Evolutionary conservation across 2,113 vertebrate species (phyloP).

Genomic region (Tachycineta bicolor): DNA sequence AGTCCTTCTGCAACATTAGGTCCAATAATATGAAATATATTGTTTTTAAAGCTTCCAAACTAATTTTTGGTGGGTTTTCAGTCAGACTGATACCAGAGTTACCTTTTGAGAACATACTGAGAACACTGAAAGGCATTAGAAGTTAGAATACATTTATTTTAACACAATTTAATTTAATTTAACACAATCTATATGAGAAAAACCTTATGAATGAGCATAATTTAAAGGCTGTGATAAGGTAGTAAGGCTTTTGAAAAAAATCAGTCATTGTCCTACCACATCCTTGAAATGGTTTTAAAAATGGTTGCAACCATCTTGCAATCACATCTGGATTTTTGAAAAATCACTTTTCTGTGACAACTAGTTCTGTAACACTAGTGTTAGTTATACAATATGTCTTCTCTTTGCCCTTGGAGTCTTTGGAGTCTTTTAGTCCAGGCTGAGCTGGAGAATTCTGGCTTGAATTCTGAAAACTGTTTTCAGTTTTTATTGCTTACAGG

Average conservation of each 20-base stretch:
- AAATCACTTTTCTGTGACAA: not conserved
- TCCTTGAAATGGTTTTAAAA: not conserved
- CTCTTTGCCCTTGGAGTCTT: not conserved
- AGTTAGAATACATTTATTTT: not conserved
- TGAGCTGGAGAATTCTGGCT: not conserved
- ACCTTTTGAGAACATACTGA: not conserved
- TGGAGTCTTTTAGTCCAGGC: not conserved
- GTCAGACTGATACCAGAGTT: rapidly evolving
- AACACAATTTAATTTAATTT: not conserved
- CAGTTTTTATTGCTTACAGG: not conserved
- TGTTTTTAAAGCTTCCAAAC: not conserved
- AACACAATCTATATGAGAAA: not conserved
- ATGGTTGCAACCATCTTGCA: not conserved
- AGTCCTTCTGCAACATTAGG: not conserved
- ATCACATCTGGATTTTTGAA: not conserved
- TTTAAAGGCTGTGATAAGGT: not conserved
- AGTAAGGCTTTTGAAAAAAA: not conserved
- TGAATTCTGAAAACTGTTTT: not conserved
- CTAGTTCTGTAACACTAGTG: too few species aligned
- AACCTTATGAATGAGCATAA: not conserved
- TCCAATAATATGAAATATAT: not conserved
- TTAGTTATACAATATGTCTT: not conserved
- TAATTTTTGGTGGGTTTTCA: not conserved
- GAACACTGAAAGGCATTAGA: not conserved
- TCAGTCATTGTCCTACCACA: not conserved